These are phyloP conservation scores for Macrophya annulata DNA, from an alignment of 2,888 invertebrate species.

Conservation along the genomic window DNA sequence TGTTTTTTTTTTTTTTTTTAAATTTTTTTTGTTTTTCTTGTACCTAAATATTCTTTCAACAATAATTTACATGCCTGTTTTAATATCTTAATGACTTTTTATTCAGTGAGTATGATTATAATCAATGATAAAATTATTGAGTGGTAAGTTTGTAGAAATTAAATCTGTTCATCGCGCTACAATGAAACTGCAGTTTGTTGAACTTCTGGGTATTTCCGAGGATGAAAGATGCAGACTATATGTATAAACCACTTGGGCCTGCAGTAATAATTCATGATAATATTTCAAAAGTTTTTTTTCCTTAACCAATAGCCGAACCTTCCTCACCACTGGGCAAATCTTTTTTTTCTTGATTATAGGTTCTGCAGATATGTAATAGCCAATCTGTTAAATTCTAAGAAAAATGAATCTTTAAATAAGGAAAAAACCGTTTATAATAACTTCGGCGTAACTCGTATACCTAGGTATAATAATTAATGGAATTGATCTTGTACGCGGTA, in stretches of 20 bases:
- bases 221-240: neutral
- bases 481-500: neutral
- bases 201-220: slow-evolving; percentile 17
- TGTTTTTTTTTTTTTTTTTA: neutral
- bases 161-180: neutral
- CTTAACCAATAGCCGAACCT: neutral
- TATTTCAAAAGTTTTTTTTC: neutral
- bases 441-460: neutral
- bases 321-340: neutral
- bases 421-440: neutral
- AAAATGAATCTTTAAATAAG: neutral
- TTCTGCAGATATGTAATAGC: neutral
- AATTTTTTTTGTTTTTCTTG: too few relatives aligned
- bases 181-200: neutral
- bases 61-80: neutral
- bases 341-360: neutral
- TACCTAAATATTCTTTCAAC: too few relatives aligned
- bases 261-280: neutral
- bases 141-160: neutral
- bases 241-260: neutral
- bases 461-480: too few relatives aligned
- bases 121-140: neutral
- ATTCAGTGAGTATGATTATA: neutral
- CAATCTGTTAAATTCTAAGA: neutral
- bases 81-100: neutral